Base-by-base conservation (phyloP, 2,113 vertebrate species). In the Plestiodon gilberti region DNA sequence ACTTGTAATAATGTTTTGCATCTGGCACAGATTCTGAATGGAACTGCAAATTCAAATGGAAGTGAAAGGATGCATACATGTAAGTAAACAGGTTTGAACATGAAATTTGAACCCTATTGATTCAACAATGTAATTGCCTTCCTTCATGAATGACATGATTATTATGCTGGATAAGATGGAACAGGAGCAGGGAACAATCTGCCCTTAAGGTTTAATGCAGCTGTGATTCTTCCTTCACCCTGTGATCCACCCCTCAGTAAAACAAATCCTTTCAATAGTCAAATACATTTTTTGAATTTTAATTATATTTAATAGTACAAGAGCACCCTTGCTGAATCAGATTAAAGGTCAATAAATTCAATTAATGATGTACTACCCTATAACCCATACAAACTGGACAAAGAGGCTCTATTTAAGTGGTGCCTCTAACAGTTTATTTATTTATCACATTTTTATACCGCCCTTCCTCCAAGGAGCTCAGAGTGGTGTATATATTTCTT, bases 51-150 rank as follows among this genome's bases (percentile, higher is more conserved):
- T 82, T 80, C 74, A 92, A 77, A 90, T 28, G 18, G 0, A 62
- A 82, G 86, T 48, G 65, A 86, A 89, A 93, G 83, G 88, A 95
- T 94, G 90, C 62, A 35, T 90, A 43, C 86, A 90, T 52, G 83
- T 69, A 84, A 85, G 85, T 73, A 1, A 89, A 81, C 78, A 91
- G 78, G 86, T 83, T 90, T 81, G 84, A 82, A 90, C 93, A 89
- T 43, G 91, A 40, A 64, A 87, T 86, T 88, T 52, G 89, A 65
- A 93, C 57, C 80, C 84, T 28, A 30, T n/a, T 6, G 79, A 78
- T 77, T 89, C 79, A 65, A 89, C 82, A 87, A 64, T 77, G 2
- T 0, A 83, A 67, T 87, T 9, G 82, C 57, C 33, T 89, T 6
- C 25, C 52, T 6, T 25, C 77, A 9, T 69, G 87, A 89, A 81